Evolutionary conservation across 2,888 invertebrate species (phyloP), one percentile per base, ranked within the genome.

Genomic region (Yponomeuta sedellus): DNA sequence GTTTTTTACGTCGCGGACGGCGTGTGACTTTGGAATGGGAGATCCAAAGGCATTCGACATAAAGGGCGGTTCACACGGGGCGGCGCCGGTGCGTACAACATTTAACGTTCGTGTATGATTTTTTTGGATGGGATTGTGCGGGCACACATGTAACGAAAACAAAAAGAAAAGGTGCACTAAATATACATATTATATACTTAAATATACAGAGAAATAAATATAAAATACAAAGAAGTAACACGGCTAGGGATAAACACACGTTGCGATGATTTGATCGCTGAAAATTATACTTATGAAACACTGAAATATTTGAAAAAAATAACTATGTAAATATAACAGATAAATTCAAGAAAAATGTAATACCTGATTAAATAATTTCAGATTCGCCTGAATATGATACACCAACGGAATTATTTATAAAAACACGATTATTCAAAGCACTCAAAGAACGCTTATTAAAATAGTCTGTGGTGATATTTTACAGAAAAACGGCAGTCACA

Each of bases 1-100:
- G 91, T 90, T 91, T 91, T 91, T 91, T 91, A 78, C 91, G 91
- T 81, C 91, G 91, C 85, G 89, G 85, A 74, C 89, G 91, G 85
- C 90, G 91, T 86, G 86, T 86, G 84, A 86, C 91, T 90, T 91
- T 90, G 88, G 81, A 82, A 80, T 80, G 80, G 86, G 86, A 85
- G 82, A 84, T 84, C 83, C 85, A 84, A 78, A 80, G 86, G 86
- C 89, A 81, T 83, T 80, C 79, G 80, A 81, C 77, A 79, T 39
- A n/a, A 74, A 75, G 79, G 79, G 75, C 75, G 78, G 72, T 74
- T 71, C 34, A 34, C 34, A 34, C 34, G 75, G 80, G 80, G 78
- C 77, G 81, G 80, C 81, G 83, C 79, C 64, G 73, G 75, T 74
- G 67, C 71, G 71, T 71, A 39, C 58, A 58, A 74, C 71, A 74